These are phyloP conservation scores for Sclerodermus sp. DNA, from an alignment of 2,888 invertebrate species.

Conservation along the genomic window DNA sequence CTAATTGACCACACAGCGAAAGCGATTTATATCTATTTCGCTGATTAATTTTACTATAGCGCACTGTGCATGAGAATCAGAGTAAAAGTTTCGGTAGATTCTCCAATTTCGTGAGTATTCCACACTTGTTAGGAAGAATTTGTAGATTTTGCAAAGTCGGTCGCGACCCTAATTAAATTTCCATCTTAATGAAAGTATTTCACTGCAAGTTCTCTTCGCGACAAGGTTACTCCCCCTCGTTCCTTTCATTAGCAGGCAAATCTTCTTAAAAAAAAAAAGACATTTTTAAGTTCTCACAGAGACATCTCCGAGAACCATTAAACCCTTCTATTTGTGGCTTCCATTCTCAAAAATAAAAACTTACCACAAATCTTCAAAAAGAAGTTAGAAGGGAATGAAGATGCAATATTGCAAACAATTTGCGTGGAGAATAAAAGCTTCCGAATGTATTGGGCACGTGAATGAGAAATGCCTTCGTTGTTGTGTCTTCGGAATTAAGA, in stretches of 20 bases:
- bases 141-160: slow-evolving; percentile 11
- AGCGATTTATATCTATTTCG: no score
- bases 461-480: slow-evolving; percentile 2
- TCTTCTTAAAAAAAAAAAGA: slow-evolving; percentile 12
- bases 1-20: no score
- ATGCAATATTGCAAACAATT: no score
- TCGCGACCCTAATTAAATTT: slow-evolving; percentile 32
- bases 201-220: slow-evolving; percentile 8
- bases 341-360: no score
- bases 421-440: no score
- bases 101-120: slow-evolving; percentile 11
- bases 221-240: slow-evolving; percentile 4
- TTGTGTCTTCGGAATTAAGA: background rate
- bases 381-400: no score
- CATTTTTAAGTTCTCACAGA: slow-evolving; percentile 14
- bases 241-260: slow-evolving; percentile 14
- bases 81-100: background rate
- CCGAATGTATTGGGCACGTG: no score
- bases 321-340: no score
- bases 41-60: no score
- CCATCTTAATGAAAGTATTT: slow-evolving; percentile 31
- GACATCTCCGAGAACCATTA: slow-evolving; percentile 28
- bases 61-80: no score
- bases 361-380: no score
- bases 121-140: slow-evolving; percentile 12